Percentiles rank a stretch among this genome's conserved stretches.
These are phyloP conservation scores for Sminthurides aquaticus DNA, from an alignment of 2,888 invertebrate species.

Conservation along the genomic window DNA sequence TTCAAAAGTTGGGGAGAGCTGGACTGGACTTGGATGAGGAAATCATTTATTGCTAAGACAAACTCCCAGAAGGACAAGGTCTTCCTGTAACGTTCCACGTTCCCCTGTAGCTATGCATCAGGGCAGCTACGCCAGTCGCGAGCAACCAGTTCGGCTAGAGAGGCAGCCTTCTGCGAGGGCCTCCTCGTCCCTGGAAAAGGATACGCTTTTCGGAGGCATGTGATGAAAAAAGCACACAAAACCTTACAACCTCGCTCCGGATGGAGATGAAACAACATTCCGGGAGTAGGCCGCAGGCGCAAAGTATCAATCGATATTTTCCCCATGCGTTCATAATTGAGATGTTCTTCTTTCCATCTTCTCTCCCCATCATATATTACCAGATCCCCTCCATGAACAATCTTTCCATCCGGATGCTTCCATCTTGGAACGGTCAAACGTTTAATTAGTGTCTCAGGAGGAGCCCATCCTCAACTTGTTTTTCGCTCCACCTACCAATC, in stretches of 20 bases:
- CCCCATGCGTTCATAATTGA: slow-evolving; percentile 33
- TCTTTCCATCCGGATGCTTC: background rate
- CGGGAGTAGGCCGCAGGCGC: slow-evolving; percentile 25
- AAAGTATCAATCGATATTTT: slow-evolving; percentile 26
- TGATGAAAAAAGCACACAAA: background rate
- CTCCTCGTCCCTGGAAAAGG: too few species aligned
- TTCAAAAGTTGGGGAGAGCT: background rate
- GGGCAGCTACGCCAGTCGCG: too few species aligned
- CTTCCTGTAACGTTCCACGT: background rate
- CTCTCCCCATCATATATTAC: too few species aligned
- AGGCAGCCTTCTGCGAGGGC: too few species aligned
- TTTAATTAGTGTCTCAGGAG: background rate
- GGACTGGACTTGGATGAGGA: background rate
- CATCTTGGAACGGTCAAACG: background rate
- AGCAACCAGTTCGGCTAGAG: too few species aligned
- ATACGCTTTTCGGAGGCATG: too few species aligned
- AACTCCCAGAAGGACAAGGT: background rate
- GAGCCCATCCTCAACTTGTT: background rate
- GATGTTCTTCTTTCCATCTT: slow-evolving; percentile 23
- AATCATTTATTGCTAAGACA: background rate
- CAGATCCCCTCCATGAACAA: background rate
- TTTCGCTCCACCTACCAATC: background rate
- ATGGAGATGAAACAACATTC: too few species aligned
- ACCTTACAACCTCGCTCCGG: background rate
- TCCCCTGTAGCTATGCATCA: too few species aligned